These are phyloP conservation scores for Meloidogyne chitwoodi DNA, from an alignment of 1,140 invertebrate genomes.

Conservation along the genomic window DNA sequence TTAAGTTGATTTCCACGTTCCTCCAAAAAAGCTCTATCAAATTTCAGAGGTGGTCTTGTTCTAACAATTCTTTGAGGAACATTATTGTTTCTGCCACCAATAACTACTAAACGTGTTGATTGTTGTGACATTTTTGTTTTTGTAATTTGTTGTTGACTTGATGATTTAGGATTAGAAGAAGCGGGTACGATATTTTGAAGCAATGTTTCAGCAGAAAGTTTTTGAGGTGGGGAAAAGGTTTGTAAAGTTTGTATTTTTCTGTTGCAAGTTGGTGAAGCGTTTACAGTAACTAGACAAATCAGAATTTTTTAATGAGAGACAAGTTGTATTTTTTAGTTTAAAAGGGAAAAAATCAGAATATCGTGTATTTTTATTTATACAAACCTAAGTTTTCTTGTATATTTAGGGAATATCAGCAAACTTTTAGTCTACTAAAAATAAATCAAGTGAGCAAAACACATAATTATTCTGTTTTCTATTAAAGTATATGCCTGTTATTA, in stretches of 20 bases:
- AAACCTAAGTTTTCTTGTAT: too few species aligned
- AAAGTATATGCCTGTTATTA: neutral
- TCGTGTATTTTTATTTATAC: neutral
- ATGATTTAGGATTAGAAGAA: neutral
- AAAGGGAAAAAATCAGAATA: neutral
- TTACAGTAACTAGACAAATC: neutral
- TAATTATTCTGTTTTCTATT: neutral
- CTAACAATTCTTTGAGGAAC: neutral
- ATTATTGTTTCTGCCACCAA: neutral
- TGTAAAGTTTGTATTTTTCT: neutral
- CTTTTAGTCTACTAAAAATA: neutral
- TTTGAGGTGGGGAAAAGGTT: neutral
- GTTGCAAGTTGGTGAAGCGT: neutral
- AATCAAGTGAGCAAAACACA: neutral
- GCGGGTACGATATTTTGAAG: neutral
- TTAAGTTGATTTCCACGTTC: constrained; percentile 24
- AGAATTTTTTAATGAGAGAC: neutral
- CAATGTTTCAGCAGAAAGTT: neutral
- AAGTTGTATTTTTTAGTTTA: neutral
- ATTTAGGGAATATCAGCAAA: neutral
- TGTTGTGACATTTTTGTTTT: neutral
- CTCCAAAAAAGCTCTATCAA: constrained; percentile 18
- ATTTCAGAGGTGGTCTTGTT: constrained; percentile 11
- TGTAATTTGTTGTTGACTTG: neutral
- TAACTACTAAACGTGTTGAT: neutral